Evolutionary conservation across 2,113 vertebrate species (phyloP).

Genomic region (Serilophus lunatus): DNA sequence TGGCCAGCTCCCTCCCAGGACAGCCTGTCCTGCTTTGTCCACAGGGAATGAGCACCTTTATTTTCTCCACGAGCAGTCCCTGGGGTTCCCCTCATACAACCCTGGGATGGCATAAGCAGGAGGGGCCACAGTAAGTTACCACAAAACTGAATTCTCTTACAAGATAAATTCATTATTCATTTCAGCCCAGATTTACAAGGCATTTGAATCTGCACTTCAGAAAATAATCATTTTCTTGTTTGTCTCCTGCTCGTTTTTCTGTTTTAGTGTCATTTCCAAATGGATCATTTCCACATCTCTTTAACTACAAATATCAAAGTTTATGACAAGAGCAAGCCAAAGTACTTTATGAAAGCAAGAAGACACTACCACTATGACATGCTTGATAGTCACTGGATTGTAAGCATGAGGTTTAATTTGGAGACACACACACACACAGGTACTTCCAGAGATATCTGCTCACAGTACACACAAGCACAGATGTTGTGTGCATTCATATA

Average conservation of each 20-base stretch:
- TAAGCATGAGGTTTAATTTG: conserved; percentile 6
- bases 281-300: conserved; percentile 10
- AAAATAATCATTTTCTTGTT: background rate
- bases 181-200: background rate
- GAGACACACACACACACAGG: conserved; percentile 10
- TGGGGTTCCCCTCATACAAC: conserved; percentile 14
- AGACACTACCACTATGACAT: background rate
- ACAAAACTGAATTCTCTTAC: background rate
- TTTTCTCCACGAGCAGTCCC: conserved; percentile 42
- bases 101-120: background rate
- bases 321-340: conserved; percentile 62
- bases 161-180: background rate
- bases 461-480: conserved; percentile 47
- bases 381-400: background rate
- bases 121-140: background rate
- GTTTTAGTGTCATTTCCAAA: conserved; percentile 66
- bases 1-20: conserved; percentile 13
- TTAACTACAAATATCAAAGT: background rate
- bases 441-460: conserved; percentile 12
- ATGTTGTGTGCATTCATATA: conserved; percentile 57
- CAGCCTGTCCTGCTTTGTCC: background rate
- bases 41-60: conserved; percentile 47
- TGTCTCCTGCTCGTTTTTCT: conserved; percentile 69
- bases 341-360: conserved; percentile 21
- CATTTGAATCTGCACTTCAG: background rate